Conservation (phyloP, 2,797 vertebrate species). For the Pseudochirops cupreus region DNA sequence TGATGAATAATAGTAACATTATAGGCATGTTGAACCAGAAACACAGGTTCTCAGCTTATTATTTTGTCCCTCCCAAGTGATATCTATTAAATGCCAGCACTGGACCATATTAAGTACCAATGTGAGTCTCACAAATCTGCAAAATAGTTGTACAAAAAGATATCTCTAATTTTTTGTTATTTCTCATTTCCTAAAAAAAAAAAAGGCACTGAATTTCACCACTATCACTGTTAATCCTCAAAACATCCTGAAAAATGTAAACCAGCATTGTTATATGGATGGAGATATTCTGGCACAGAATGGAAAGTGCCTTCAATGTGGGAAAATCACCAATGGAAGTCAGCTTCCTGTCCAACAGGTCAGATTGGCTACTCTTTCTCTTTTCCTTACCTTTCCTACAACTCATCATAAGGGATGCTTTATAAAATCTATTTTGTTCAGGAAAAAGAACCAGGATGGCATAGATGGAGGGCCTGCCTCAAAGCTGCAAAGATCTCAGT, state of each 20-base stretch:
- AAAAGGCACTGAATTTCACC: conserved; percentile 1
- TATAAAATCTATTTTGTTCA: conserved; percentile 52
- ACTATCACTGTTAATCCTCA: conserved; percentile 10
- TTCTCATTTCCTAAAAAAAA: conserved; percentile 30
- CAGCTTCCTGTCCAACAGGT: neutral
- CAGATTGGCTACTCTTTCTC: conserved; percentile 6
- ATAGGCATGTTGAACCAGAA: conserved; percentile 73
- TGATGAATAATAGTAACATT: conserved; percentile 79
- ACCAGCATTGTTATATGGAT: neutral
- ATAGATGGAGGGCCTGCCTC: neutral
- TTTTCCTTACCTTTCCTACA: neutral
- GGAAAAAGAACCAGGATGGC: neutral
- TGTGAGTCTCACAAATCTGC: neutral
- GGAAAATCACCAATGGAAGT: neutral
- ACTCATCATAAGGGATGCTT: neutral
- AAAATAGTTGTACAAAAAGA: neutral
- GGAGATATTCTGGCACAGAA: neutral
- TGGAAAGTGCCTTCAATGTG: neutral
- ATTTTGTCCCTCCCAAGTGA: conserved; percentile 72
- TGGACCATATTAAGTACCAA: conserved; percentile 18
- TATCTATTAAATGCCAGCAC: conserved; percentile 60
- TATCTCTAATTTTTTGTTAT: conserved; percentile 42
- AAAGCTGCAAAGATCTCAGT: neutral
- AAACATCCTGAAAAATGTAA: conserved; percentile 33
- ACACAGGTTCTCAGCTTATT: conserved; percentile 72